phyloP scores from a whole-genome alignment of 2,113 vertebrate species.

The Clinocottus analis region DNA sequence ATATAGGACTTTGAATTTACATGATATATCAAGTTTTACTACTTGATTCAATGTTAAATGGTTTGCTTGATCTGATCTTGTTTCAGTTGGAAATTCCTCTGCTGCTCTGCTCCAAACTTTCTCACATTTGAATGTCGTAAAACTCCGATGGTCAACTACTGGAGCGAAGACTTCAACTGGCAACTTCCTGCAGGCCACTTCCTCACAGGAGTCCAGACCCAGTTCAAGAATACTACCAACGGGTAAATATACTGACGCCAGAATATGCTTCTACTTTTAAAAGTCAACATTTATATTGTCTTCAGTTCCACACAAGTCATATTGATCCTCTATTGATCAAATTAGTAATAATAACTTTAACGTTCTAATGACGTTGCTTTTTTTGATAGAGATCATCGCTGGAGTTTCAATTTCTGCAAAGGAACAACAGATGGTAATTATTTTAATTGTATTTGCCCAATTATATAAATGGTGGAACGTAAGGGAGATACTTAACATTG shows the following conservation, averaged over 20 bases:
- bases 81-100: constrained; percentile 1
- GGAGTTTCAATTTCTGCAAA: constrained; percentile 39
- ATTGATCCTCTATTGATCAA: neutral
- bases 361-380: neutral
- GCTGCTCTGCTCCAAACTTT: neutral
- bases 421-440: constrained; percentile 3
- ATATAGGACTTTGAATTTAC: too few relatives aligned
- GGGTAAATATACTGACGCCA: neutral
- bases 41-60: neutral
- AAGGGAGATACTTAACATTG: too few relatives aligned
- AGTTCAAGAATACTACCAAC: neutral
- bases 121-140: constrained; percentile 12
- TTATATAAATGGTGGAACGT: too few relatives aligned
- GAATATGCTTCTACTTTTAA: too few relatives aligned
- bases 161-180: neutral
- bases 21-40: too few relatives aligned
- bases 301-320: too few relatives aligned
- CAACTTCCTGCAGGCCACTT: neutral
- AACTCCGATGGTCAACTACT: constrained; percentile 15
- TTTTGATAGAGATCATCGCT: constrained; percentile 31
- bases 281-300: too few relatives aligned
- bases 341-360: neutral
- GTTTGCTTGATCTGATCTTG: neutral
- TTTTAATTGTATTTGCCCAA: neutral
- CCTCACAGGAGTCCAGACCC: neutral